Conservation (phyloP, 1,140 invertebrate species). For the Formica selysi region DNA sequence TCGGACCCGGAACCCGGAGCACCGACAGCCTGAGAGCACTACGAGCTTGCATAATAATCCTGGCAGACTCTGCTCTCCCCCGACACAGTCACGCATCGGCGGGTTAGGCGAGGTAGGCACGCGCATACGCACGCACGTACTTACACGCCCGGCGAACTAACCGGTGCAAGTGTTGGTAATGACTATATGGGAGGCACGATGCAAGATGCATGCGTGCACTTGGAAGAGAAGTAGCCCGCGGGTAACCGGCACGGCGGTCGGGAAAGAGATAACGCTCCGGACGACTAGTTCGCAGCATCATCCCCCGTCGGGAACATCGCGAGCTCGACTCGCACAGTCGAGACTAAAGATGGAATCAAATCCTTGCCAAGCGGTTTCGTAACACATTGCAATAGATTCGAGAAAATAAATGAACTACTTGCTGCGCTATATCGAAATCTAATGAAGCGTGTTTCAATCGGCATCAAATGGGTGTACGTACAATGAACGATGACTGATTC, state of each 20-base stretch:
- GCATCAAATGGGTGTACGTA: background rate
- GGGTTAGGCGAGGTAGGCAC: constrained; percentile 59
- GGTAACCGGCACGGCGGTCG: constrained; percentile 26
- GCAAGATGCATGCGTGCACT: constrained; percentile 68
- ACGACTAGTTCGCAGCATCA: constrained; percentile 32
- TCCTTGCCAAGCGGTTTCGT: constrained; percentile 25
- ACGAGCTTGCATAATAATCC: constrained; percentile 79
- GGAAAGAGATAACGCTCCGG: constrained; percentile 44
- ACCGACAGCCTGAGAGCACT: constrained; percentile 52
- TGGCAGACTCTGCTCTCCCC: constrained; percentile 34
- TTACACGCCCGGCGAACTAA: background rate
- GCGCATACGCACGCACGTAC: constrained; percentile 3
- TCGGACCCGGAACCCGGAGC: constrained; percentile 78
- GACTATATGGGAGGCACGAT: constrained; percentile 64
- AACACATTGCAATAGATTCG: constrained; percentile 22
- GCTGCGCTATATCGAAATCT: constrained; percentile 31
- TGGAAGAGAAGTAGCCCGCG: constrained; percentile 45
- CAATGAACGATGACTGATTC: constrained; percentile 1
- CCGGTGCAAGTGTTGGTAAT: constrained; percentile 69
- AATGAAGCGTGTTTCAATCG: constrained; percentile 41
- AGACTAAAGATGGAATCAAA: constrained; percentile 37
- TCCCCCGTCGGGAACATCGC: constrained; percentile 40
- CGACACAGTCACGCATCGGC: constrained; percentile 57
- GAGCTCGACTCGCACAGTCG: constrained; percentile 1
- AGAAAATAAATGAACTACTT: constrained; percentile 32